These are phyloP conservation scores for Clupea harengus DNA, from an alignment of 2,113 vertebrate species.

Conservation along the genomic window DNA sequence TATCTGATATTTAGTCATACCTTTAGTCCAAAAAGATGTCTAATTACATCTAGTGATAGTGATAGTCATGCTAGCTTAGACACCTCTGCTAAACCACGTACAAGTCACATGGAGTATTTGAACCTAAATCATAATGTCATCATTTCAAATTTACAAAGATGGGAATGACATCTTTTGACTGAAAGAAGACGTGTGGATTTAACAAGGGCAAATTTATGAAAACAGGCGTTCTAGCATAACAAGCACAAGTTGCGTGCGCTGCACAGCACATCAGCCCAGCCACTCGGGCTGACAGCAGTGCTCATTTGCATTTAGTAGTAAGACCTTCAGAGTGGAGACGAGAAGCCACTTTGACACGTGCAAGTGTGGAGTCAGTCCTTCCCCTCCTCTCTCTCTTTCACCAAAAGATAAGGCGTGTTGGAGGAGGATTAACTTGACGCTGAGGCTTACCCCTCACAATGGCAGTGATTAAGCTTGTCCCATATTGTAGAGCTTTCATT, in stretches of 20 bases:
- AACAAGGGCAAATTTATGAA: neutral
- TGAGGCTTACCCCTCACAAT: slow-evolving; percentile 52
- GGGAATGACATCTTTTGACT: too few relatives aligned
- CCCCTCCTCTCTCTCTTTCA: slow-evolving; percentile 25
- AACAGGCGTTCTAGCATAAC: neutral
- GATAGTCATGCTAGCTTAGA: neutral
- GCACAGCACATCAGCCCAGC: neutral
- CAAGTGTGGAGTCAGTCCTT: neutral
- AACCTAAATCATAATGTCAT: neutral
- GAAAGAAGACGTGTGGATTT: neutral
- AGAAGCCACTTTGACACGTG: neutral
- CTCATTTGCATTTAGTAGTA: neutral
- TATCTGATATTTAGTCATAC: neutral
- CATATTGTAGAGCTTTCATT: slow-evolving; percentile 14
- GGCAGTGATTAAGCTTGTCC: neutral
- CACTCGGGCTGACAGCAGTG: neutral
- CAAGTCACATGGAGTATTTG: neutral
- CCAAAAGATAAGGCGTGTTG: slow-evolving; percentile 51
- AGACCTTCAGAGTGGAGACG: neutral
- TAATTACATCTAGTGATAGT: neutral
- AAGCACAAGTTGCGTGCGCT: neutral
- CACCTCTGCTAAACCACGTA: neutral
- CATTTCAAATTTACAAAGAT: neutral
- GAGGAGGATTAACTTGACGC: slow-evolving; percentile 54
- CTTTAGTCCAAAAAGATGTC: neutral